These are phyloP conservation scores for Cochlearius cochlearius DNA, from an alignment of 2,113 vertebrate genomes.

Conservation along the genomic window DNA sequence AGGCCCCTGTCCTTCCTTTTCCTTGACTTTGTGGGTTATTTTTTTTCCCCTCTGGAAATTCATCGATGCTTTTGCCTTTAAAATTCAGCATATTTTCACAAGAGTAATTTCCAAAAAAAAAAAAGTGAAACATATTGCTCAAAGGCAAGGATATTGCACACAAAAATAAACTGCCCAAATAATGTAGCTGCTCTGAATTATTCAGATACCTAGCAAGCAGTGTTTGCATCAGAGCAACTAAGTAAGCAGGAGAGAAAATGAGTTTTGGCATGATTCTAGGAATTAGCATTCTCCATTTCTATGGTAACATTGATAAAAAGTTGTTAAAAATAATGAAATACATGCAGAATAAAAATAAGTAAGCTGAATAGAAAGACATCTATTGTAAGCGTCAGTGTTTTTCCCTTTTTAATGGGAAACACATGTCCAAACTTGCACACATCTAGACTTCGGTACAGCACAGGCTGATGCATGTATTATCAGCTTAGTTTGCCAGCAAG, in stretches of 20 bases:
- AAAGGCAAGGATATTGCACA: background rate
- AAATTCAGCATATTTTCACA: background rate
- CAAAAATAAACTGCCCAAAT: background rate
- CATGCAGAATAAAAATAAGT: background rate
- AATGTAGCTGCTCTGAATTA: background rate
- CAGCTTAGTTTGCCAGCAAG: background rate
- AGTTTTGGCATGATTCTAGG: background rate
- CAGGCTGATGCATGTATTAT: background rate
- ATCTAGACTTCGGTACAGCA: background rate
- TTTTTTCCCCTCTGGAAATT: background rate
- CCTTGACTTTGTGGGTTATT: background rate
- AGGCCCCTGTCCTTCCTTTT: background rate
- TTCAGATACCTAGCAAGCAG: background rate
- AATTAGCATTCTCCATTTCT: background rate
- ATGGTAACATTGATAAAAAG: background rate
- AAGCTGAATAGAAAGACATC: background rate
- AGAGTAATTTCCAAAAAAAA: background rate
- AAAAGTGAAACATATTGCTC: background rate
- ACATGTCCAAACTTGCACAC: background rate
- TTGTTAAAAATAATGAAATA: constrained; percentile 6
- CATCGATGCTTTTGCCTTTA: background rate
- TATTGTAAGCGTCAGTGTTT: background rate
- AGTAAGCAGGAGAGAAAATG: background rate
- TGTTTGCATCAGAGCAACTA: background rate
- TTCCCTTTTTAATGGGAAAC: background rate